Conservation (phyloP, 2,113 vertebrate species). For the Hydropotes inermis region DNA sequence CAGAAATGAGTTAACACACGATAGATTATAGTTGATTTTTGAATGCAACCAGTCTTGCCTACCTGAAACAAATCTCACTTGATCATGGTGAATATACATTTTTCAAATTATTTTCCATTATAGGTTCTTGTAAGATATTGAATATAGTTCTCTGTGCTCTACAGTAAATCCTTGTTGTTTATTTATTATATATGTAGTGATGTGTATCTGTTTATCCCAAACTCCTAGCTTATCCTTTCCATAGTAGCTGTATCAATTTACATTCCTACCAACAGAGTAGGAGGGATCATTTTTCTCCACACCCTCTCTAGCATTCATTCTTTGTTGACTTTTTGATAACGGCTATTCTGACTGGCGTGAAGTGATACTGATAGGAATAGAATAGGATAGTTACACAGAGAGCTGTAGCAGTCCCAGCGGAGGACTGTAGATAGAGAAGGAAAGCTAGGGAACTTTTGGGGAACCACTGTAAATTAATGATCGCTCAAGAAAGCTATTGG, state of each 20-base stretch:
- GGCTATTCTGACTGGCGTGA: neutral
- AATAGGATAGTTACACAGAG: neutral
- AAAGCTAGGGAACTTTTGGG: neutral
- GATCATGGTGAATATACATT: neutral
- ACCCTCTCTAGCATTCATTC: neutral
- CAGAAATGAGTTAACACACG: neutral
- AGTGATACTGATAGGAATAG: neutral
- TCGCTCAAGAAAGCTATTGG: neutral
- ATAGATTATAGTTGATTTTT: neutral
- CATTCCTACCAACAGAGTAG: neutral
- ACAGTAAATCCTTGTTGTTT: neutral
- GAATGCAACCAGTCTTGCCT: neutral
- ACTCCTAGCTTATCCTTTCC: neutral
- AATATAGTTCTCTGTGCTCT: neutral
- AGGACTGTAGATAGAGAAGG: neutral
- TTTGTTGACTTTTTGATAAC: neutral
- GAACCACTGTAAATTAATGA: neutral
- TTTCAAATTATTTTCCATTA: neutral
- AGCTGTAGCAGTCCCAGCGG: neutral
- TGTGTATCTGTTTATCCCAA: neutral
- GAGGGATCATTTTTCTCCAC: neutral
- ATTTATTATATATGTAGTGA: neutral
- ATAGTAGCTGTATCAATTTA: neutral
- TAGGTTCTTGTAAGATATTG: neutral
- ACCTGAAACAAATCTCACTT: neutral